Base-by-base conservation (phyloP, 2,888 invertebrate species). In the Lasioglossum lativentre region DNA sequence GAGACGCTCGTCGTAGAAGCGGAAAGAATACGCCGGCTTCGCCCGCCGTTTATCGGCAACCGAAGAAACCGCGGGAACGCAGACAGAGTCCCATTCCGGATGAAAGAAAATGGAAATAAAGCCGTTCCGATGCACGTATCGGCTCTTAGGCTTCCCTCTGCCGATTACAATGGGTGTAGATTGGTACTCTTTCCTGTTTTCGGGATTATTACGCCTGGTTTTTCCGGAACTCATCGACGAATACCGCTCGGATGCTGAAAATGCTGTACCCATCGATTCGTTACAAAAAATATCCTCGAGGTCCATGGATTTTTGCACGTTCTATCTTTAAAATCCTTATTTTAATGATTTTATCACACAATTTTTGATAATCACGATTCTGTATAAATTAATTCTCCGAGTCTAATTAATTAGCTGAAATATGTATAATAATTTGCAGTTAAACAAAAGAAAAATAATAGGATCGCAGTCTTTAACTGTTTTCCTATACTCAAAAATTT, bases 21-120 rank as follows among this genome's bases (percentile, higher is more conserved):
- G 71, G 45, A 45, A 72, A 45, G 71, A 30, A 45, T 45, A 45
- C 45, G 66, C 27, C 14, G 42, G n/a, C 19, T 30, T 30, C 63
- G 27, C 23, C 27, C 42, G 16, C 30, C 80, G n/a, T 71, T 76
- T 71, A 76, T 59, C 59, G 42, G 76, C 27, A 45, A 30, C 78
- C 34, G 23, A 16, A 16, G 45, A 10, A 38, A n/a, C 68, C 38
- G 47, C 12, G 19, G 52, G 30, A 14, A 42, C 42, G 63, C 27
- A 12, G 52, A 42, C 42, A 23, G 42, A 34, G 30, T 71, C 40
- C 42, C 76, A 47, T 76, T 77, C 38, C 34, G 47, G 19, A 38
- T 19, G 14, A 30, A 70, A 75, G 70, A 42, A 56, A 76, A 40
- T 75, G 56, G 59, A 34, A 68, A 75, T 34, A 59, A 59, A 59